These are phyloP conservation scores for Euzetes globulus DNA, from an alignment of 2,888 invertebrate species.

Conservation along the genomic window DNA sequence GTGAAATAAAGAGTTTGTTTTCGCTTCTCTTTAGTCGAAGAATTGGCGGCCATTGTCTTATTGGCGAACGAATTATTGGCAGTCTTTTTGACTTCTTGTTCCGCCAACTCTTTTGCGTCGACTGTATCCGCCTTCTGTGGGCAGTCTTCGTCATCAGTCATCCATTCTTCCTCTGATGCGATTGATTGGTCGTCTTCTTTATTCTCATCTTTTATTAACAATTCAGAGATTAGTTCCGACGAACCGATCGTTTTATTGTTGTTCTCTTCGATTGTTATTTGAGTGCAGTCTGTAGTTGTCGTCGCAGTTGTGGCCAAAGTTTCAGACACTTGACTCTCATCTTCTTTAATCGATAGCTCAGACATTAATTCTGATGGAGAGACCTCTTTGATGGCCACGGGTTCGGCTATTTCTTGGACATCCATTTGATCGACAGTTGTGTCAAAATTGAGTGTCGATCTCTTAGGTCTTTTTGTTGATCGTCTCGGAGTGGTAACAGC, in stretches of 20 bases:
- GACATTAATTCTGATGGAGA: too few species aligned
- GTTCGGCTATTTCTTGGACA: not conserved
- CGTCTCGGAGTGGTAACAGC: not conserved
- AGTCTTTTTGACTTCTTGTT: not conserved
- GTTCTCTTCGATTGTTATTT: not conserved
- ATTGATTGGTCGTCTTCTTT: not conserved
- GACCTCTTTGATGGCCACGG: too few species aligned
- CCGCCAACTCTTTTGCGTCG: not conserved
- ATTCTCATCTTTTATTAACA: not conserved
- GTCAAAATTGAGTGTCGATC: not conserved
- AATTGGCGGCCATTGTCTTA: not conserved
- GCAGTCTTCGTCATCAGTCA: slow-evolving; percentile 31
- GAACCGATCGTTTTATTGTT: not conserved
- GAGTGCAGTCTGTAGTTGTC: not conserved
- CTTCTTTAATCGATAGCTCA: too few species aligned
- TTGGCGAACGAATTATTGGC: not conserved
- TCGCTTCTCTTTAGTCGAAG: not conserved
- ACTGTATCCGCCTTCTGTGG: not conserved
- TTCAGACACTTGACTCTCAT: too few species aligned
- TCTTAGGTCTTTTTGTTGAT: not conserved
- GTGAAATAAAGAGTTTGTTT: slow-evolving; percentile 30
- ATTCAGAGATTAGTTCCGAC: not conserved
- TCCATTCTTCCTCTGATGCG: slow-evolving; percentile 12
- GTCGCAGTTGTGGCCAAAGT: not conserved
- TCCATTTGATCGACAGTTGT: not conserved